Base-by-base conservation (phyloP, 2,797 vertebrate genomes). In the Florisuga fusca region DNA sequence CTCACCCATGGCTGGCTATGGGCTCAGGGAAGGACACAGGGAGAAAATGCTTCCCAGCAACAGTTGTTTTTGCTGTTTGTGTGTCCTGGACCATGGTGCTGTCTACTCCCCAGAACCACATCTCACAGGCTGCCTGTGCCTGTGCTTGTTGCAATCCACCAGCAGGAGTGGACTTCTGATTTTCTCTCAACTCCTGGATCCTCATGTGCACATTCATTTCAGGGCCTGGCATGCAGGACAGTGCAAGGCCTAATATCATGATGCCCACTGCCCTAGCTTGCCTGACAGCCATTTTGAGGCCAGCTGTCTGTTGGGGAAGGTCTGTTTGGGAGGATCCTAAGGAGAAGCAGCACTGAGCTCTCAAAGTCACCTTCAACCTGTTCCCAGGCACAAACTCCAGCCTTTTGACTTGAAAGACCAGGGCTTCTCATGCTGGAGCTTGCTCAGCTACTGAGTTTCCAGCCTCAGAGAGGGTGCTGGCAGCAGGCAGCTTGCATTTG, bases 61-160 rank as follows among this genome's bases (percentile, higher is more conserved):
- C 36, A 58, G 8, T 4, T 79, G 29, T 57, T 12, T 12, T 82
- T 26, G 31, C 11, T 66, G 31, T 48, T 66, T 15, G 33, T 61
- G 36, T 34, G 36, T 20, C 54, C 46, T 25, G 68, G 15, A 19
- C 62, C 0, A 0, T 59, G 59, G 41, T 68, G 45, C 58, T 64
- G 31, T 6, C 55, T 77, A 51, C 43, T 57, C n/a, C 26, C 16
- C 38, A 43, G 63, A 76, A 36, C 18, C 34, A 36, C 72, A 76
- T 43, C n/a, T 66, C 59, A 25, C 0, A 1, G 36, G 23, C 61
- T 71, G 38, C 53, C 55, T 0, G 0, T 8, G 1, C 38, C 68
- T 72, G 21, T 76, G 43, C 72, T 81, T 38, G 38, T 46, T 59
- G 62, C 66, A 62, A n/a, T 71, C 38, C 26, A 4, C 14, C 1